These are phyloP conservation scores for Drosophila orosa DNA, from an alignment of 1,140 invertebrate genomes.

Conservation along the genomic window DNA sequence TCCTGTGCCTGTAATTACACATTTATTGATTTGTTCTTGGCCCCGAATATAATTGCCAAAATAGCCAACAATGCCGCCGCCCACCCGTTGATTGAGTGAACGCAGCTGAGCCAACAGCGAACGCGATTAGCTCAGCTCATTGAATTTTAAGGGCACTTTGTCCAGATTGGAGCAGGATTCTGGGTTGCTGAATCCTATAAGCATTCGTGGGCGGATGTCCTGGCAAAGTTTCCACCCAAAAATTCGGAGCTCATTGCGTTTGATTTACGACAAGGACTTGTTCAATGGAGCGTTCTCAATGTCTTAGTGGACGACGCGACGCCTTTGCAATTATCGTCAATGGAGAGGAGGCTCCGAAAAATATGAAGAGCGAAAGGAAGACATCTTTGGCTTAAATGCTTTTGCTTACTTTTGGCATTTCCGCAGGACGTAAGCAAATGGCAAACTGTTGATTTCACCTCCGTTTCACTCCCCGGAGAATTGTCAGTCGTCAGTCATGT, in stretches of 20 bases:
- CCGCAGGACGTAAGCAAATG: constrained; percentile 35
- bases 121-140: constrained; percentile 68
- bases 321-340: constrained; percentile 65
- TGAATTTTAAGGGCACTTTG: constrained; percentile 70
- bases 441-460: constrained; percentile 74
- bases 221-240: constrained; percentile 14
- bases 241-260: constrained; percentile 48
- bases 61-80: constrained; percentile 46
- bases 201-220: constrained; percentile 34
- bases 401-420: constrained; percentile 47
- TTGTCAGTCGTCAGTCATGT: constrained; percentile 45
- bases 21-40: constrained; percentile 70
- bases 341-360: constrained; percentile 13
- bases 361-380: background rate
- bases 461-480: constrained; percentile 33
- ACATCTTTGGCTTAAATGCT: constrained; percentile 40
- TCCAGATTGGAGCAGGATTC: constrained; percentile 32
- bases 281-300: constrained; percentile 59
- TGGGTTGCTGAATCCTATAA: background rate
- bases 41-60: constrained; percentile 61
- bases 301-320: constrained; percentile 45
- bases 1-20: constrained; percentile 55
- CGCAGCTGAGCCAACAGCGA: constrained; percentile 31
- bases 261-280: constrained; percentile 63
- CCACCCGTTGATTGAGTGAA: constrained; percentile 42